phyloP scores from a whole-genome alignment of 2,888 invertebrate genomes.

The Dolichomitus sp. region DNA sequence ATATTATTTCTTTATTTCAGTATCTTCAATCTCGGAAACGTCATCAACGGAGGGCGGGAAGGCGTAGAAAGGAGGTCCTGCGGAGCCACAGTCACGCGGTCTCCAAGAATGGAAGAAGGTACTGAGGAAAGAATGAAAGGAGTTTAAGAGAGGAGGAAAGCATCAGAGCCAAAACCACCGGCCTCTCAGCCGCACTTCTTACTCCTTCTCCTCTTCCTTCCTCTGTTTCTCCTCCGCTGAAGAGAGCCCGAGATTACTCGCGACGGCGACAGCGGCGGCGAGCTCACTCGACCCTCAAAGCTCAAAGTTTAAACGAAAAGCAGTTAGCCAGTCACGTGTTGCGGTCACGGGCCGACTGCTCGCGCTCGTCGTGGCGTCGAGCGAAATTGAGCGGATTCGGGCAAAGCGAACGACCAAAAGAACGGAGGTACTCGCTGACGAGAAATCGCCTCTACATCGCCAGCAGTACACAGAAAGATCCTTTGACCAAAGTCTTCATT shows the following conservation, averaged over 20 bases:
- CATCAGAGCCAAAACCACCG: constrained; percentile 60
- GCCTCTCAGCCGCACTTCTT: constrained; percentile 26
- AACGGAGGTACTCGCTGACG: constrained; percentile 21
- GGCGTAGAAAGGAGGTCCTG: constrained; percentile 25
- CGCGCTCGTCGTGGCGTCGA: constrained; percentile 70
- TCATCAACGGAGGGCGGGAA: constrained; percentile 56
- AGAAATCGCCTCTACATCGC: constrained; percentile 23
- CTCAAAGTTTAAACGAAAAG: constrained; percentile 80
- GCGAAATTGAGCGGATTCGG: constrained; percentile 79
- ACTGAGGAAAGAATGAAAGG: constrained; percentile 34
- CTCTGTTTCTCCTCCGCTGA: constrained; percentile 12
- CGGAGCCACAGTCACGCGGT: constrained; percentile 53
- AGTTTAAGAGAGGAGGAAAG: constrained; percentile 39
- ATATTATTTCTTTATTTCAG: constrained; percentile 27
- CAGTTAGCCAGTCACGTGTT: constrained; percentile 86
- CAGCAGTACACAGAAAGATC: constrained; percentile 11
- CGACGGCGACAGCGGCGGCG: constrained; percentile 63
- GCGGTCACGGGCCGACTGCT: constrained; percentile 77
- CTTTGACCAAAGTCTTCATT: neutral
- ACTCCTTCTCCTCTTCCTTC: constrained; percentile 21
- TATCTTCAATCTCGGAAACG: constrained; percentile 54
- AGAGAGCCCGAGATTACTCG: constrained; percentile 42
- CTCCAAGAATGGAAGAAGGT: constrained; percentile 34
- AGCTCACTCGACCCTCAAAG: constrained; percentile 68
- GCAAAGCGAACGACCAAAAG: constrained; percentile 42